phyloP scores from a whole-genome alignment of 2,113 vertebrate genomes.

The Butorides virescens region DNA sequence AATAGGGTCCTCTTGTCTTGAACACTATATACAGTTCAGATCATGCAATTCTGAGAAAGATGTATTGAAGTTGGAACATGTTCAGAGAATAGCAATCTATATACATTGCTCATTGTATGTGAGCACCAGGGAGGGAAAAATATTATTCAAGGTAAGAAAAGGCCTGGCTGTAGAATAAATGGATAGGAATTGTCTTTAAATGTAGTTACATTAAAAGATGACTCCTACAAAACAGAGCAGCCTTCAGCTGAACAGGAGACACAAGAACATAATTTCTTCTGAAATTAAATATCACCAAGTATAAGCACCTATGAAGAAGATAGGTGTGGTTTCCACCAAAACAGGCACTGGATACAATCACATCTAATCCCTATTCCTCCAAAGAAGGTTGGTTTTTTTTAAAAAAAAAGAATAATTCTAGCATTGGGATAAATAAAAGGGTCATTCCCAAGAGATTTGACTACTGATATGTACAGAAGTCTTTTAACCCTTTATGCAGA shows the following conservation, averaged over 20 bases:
- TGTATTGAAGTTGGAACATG: not conserved
- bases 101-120: not conserved
- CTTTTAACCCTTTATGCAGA: not conserved
- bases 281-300: not conserved
- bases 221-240: not conserved
- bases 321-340: not conserved
- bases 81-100: not conserved
- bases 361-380: not conserved
- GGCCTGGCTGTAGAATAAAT: not conserved
- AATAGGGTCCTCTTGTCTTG: not conserved
- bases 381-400: not conserved
- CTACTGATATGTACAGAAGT: not conserved
- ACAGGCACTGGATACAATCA: not conserved
- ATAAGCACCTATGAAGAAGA: not conserved
- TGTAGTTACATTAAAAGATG: not conserved
- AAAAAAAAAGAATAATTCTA: not conserved
- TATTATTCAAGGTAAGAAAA: not conserved
- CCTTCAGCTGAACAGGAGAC: not conserved
- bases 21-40: not conserved
- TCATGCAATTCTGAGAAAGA: not conserved
- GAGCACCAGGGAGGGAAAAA: not conserved
- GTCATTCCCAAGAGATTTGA: not conserved
- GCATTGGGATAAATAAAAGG: not conserved
- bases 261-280: not conserved
- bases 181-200: not conserved